Base-by-base conservation (phyloP, 2,888 invertebrate genomes). In the Tetragnatha montana region DNA sequence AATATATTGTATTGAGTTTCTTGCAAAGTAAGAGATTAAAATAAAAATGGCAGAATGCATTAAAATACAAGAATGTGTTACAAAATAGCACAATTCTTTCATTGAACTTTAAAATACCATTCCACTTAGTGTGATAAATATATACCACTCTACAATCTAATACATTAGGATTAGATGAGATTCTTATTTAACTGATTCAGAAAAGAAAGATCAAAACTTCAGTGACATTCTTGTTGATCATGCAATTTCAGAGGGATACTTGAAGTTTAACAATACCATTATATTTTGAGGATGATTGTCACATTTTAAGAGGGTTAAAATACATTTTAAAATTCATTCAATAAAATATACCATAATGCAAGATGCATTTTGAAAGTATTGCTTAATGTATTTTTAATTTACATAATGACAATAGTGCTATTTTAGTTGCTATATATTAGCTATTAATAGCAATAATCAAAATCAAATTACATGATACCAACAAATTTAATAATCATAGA, bases 261-360 rank as follows among this genome's bases (percentile, higher is more conserved):
- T 60, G 17, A 60, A 60, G 12, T 12, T 60, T 60, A 60, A 60
- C 60, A 60, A 60, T 60, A 60, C 12, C n/a, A 78, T 78, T 60
- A 60, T 47, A 60, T 49, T 50, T 78, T 78, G 6, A 22, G 17
- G 68, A 21, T 78, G 78, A 78, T 78, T 78, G 78, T 78, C 78
- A 60, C 2, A 12, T 14, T 78, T 78, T 51, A 21, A 78, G 10
- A 51, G 14, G 60, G 19, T 68, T 78, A 78, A 78, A 78, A 78
- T 78, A 60, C 17, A 60, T 22, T 78, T 60, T 60, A 78, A 50
- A 78, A 22, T 21, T 78, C 60, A 78, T 60, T 60, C 21, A 78
- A 60, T 68, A 60, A 22, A 60, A 8, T 68, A 47, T 35, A 76
- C 50, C 19, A 19, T 19, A 60, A 12, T 60, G 10, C 60, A 60